These are phyloP conservation scores for Silvanus unidentatus DNA, from an alignment of 2,888 invertebrate genomes.

Conservation along the genomic window DNA sequence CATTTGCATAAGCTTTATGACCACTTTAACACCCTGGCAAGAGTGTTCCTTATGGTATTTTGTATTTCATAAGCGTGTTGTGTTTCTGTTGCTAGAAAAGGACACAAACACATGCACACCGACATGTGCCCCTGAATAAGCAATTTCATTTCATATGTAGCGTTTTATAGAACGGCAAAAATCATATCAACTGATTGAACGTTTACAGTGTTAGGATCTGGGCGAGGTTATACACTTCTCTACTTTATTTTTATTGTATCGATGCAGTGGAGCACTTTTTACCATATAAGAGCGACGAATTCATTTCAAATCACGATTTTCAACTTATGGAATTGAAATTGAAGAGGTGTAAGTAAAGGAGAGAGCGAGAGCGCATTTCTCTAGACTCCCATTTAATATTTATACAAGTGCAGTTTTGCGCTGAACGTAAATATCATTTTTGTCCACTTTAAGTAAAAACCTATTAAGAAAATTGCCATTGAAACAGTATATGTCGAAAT, in stretches of 20 bases:
- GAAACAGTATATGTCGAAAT: slow-evolving; percentile 1
- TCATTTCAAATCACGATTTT: too few species aligned
- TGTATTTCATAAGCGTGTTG: slow-evolving; percentile 21
- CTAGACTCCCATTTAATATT: not conserved
- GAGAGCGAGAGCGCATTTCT: too few species aligned
- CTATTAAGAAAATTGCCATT: slow-evolving; percentile 4
- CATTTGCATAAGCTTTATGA: slow-evolving; percentile 36
- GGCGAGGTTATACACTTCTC: too few species aligned
- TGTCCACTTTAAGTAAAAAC: slow-evolving; percentile 1
- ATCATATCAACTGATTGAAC: slow-evolving; percentile 38
- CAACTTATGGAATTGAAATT: too few species aligned
- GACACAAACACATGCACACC: slow-evolving; percentile 24
- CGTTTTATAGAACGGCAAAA: slow-evolving; percentile 30
- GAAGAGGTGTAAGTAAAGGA: too few species aligned
- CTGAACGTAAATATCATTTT: slow-evolving; percentile 5
- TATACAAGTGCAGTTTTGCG: too few species aligned
- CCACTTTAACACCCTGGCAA: slow-evolving; percentile 33
- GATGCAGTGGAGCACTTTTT: too few species aligned
- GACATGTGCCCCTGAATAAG: slow-evolving; percentile 36
- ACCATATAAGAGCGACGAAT: too few species aligned
- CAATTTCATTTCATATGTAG: slow-evolving; percentile 33
- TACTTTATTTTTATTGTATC: too few species aligned
- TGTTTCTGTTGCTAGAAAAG: slow-evolving; percentile 17
- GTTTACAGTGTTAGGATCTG: too few species aligned
- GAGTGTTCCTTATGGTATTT: slow-evolving; percentile 34